phyloP scores from a whole-genome alignment of 2,797 vertebrate genomes.

The Macroramphosus scolopax region DNA sequence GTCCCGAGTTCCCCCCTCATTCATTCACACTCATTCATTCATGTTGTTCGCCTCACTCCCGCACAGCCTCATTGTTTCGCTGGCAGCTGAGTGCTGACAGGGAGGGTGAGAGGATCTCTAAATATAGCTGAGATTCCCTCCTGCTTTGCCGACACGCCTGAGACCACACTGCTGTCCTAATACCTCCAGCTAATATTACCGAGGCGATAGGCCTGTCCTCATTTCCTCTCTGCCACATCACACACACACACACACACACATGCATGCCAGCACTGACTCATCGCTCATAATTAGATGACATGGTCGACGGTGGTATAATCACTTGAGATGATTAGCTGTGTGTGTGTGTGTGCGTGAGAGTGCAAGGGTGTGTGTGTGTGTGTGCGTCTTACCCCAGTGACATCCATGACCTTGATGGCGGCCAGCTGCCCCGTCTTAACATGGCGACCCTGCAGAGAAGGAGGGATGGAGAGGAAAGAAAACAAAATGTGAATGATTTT shows the following conservation, averaged over 20 bases:
- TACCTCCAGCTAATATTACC: conserved; percentile 65
- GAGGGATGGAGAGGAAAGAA: conserved; percentile 6
- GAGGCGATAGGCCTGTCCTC: conserved; percentile 66
- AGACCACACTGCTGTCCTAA: conserved; percentile 59
- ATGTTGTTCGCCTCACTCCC: conserved; percentile 31
- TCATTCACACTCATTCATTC: conserved; percentile 27
- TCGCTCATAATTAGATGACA: conserved; percentile 63
- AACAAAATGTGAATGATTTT: not conserved
- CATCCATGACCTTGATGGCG: conserved; percentile 98
- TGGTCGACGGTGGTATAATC: conserved; percentile 41
- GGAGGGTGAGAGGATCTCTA: conserved; percentile 51
- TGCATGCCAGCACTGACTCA: conserved; percentile 55
- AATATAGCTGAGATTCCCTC: conserved; percentile 66
- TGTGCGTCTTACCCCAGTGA: conserved; percentile 87
- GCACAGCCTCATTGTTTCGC: conserved; percentile 43
- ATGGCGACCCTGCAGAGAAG: conserved; percentile 88
- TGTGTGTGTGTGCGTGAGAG: conserved; percentile 1
- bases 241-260: conserved; percentile 1
- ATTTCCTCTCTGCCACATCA: conserved; percentile 53
- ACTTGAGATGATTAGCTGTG: conserved; percentile 46
- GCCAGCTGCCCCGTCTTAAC: conserved; percentile 96
- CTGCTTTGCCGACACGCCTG: conserved; percentile 57
- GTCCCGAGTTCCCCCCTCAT: not conserved
- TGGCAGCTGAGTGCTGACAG: conserved; percentile 42
- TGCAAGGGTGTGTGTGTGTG: conserved; percentile 10